phyloP scores from a whole-genome alignment of 2,888 invertebrate genomes.

The Drosophila suboccidentalis region DNA sequence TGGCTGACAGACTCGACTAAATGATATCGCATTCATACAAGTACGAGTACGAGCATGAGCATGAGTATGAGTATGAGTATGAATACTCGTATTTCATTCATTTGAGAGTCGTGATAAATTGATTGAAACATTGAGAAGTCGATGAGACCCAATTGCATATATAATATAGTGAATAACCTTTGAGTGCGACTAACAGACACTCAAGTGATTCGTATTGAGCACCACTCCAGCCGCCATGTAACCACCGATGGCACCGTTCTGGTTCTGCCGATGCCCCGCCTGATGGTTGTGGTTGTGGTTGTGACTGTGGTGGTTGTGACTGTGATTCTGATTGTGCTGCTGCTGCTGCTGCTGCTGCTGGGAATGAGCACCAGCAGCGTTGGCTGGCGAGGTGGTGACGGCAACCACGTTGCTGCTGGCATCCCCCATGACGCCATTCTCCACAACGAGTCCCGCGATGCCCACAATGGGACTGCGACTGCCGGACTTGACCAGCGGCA shows the following conservation, averaged over 20 bases:
- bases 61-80: too few relatives aligned
- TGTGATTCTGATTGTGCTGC: slow-evolving; percentile 20
- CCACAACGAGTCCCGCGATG: slow-evolving; percentile 57
- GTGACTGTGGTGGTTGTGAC: slow-evolving; percentile 40
- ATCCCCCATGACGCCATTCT: slow-evolving; percentile 35
- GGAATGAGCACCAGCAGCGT: slow-evolving; percentile 9
- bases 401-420: slow-evolving; percentile 22
- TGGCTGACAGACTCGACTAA: neutral
- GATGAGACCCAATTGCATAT: slow-evolving; percentile 19
- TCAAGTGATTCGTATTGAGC: slow-evolving; percentile 84
- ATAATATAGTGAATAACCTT: slow-evolving; percentile 8
- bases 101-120: slow-evolving; percentile 4
- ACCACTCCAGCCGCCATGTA: slow-evolving; percentile 85
- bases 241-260: slow-evolving; percentile 31
- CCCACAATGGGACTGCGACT: slow-evolving; percentile 67
- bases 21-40: slow-evolving; percentile 2
- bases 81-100: neutral
- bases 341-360: too few relatives aligned
- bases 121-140: slow-evolving; percentile 2
- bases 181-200: slow-evolving; percentile 82
- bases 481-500: slow-evolving; percentile 56
- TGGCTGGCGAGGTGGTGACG: slow-evolving; percentile 45
- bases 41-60: neutral
- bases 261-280: slow-evolving; percentile 19
- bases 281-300: slow-evolving; percentile 27